Base-by-base conservation (phyloP, 2,888 invertebrate species). In the Anagyrus pseudococci region DNA sequence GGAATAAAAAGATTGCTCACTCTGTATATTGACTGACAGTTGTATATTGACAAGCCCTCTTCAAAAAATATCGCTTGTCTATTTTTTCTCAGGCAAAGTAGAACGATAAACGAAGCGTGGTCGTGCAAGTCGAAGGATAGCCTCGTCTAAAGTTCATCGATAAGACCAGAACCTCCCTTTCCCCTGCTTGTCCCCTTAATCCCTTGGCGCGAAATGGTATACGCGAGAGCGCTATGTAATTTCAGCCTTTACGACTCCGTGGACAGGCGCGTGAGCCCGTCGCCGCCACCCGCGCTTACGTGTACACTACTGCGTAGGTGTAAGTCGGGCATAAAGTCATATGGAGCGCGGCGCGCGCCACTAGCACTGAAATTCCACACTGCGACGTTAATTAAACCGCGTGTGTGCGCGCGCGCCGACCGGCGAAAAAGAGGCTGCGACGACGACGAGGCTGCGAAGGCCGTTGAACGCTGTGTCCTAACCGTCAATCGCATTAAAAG, bases 351-450 rank as follows among this genome's bases (percentile, higher is more conserved):
- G 19, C 26, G 54, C 58, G 56, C 50, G 40, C 67, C n/a, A n/a
- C n/a, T n/a, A 58, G 58, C 59, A 62, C 70, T 72, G 73, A 72
- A 73, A 73, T 73, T 71, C 67, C 69, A 73, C 69, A 68, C 70
- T 66, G 49, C 52, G 37, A 55, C 53, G 64, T 67, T 70, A 72
- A 67, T 67, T 67, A 67, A 58, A 58, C 64, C 40, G 46, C 26
- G 7, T 33, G 33, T 33, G 13, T 33, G 33, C 7, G 33, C 26
- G 47, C 40, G 40, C 41, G 25, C 15, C 20, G 47, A 20, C 13
- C 20, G 26, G 22, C 13, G n/a, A 37, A 57, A 48, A 37, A 19
- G 22, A n/a, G 47, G 26, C 4, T 7, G 25, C 25, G 15, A 2
- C 37, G 22, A 17, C 13, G n/a, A n/a, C 48, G 25, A 46, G n/a